Evolutionary conservation across 2,113 vertebrate species (phyloP).

Genomic region (Piprites chloris): DNA sequence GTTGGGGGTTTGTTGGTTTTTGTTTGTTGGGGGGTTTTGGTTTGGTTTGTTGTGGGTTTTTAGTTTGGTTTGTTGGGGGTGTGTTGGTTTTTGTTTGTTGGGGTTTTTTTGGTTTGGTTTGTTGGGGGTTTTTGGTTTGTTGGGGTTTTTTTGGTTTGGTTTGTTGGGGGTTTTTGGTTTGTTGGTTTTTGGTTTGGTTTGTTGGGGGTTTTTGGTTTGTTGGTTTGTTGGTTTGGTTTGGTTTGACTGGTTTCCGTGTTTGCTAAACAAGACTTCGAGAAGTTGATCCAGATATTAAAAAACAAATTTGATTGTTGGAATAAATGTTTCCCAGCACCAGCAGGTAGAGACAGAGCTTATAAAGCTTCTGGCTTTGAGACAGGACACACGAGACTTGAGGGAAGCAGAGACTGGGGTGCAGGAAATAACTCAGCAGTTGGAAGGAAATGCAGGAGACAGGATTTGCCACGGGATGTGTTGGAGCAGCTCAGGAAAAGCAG

Average conservation of each 20-base stretch:
- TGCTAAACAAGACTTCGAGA: neutral
- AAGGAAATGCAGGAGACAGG: neutral
- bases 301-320: neutral
- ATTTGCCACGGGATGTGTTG: rapidly evolving
- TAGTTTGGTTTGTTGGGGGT: too few relatives aligned
- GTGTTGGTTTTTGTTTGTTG: neutral
- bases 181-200: too few relatives aligned
- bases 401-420: rapidly evolving
- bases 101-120: too few relatives aligned
- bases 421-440: neutral
- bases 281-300: neutral
- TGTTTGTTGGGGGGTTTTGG: neutral
- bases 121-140: neutral
- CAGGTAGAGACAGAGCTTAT: neutral
- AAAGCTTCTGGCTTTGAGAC: neutral
- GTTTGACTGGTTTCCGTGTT: neutral
- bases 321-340: neutral
- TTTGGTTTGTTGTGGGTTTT: too few relatives aligned
- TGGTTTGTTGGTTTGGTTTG: too few relatives aligned
- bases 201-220: neutral
- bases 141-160: neutral
- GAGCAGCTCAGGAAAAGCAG: neutral
- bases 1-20: too few relatives aligned
- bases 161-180: neutral
- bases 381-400: neutral